phyloP scores from a whole-genome alignment of 2,113 vertebrate species.

The Caretta caretta region DNA sequence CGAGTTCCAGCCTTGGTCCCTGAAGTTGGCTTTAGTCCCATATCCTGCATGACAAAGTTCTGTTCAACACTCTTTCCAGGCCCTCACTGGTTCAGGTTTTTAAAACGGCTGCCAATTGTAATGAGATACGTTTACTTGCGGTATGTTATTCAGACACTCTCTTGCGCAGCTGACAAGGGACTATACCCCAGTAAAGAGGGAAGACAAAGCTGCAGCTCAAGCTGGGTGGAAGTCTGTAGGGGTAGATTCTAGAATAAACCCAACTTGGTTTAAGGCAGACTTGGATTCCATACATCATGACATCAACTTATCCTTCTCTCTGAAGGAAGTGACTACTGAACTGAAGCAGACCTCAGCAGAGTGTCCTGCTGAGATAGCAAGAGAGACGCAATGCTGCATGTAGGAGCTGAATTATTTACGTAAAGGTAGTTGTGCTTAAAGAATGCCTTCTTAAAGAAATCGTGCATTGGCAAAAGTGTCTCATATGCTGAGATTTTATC shows the following conservation, averaged over 20 bases:
- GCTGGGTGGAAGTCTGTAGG: neutral
- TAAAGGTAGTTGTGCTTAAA: too few species aligned
- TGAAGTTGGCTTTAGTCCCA: neutral
- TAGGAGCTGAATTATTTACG: neutral
- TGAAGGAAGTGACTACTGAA: neutral
- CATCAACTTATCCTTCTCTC: neutral
- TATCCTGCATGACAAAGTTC: neutral
- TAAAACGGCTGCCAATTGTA: neutral
- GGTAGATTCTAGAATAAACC: neutral
- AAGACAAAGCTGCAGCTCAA: neutral
- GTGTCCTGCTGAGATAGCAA: neutral
- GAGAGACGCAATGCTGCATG: neutral
- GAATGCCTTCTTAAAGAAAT: too few species aligned
- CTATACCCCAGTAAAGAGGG: neutral
- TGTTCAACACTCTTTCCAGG: too few species aligned
- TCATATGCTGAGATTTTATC: too few species aligned
- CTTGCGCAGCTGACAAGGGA: too few species aligned
- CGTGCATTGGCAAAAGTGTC: too few species aligned
- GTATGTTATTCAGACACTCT: neutral
- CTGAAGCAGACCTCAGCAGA: neutral
- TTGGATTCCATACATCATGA: neutral
- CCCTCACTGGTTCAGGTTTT: neutral
- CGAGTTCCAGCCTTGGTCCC: neutral
- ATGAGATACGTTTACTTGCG: neutral
- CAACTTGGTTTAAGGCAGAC: neutral